Conservation (phyloP, 2,113 vertebrate genomes). For the Clupea harengus region DNA sequence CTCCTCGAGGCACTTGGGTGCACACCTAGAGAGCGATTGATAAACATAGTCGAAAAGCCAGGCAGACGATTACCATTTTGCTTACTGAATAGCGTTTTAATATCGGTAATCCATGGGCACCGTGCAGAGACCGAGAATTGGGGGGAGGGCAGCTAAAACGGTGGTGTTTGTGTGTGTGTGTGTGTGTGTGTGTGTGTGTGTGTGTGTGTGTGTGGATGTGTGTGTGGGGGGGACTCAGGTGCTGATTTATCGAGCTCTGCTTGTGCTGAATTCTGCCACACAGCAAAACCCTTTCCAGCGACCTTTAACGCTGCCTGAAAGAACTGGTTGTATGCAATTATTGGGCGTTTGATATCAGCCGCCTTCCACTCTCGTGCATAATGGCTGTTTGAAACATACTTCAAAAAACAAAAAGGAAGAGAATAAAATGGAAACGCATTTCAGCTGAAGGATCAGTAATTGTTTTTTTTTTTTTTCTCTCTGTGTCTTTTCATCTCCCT, state of each 20-base stretch:
- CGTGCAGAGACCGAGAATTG: background rate
- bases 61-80: slow-evolving; percentile 4
- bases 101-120: background rate
- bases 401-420: background rate
- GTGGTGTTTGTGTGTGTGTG: background rate
- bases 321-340: background rate
- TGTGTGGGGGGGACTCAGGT: background rate
- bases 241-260: background rate
- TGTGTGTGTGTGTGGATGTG: background rate
- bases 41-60: background rate
- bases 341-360: background rate
- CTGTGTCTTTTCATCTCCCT: background rate
- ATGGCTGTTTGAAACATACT: background rate
- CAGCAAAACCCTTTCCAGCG: background rate
- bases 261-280: background rate
- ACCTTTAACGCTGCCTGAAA: background rate
- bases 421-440: background rate
- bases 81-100: slow-evolving; percentile 4
- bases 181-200: background rate
- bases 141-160: background rate
- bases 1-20: background rate
- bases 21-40: background rate
- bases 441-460: background rate
- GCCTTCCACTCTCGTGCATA: background rate
- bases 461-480: background rate